Evolutionary conservation across 1,140 invertebrate genomes (phyloP), one percentile per base, ranked within the genome.

Genomic region (Thrips palmi): DNA sequence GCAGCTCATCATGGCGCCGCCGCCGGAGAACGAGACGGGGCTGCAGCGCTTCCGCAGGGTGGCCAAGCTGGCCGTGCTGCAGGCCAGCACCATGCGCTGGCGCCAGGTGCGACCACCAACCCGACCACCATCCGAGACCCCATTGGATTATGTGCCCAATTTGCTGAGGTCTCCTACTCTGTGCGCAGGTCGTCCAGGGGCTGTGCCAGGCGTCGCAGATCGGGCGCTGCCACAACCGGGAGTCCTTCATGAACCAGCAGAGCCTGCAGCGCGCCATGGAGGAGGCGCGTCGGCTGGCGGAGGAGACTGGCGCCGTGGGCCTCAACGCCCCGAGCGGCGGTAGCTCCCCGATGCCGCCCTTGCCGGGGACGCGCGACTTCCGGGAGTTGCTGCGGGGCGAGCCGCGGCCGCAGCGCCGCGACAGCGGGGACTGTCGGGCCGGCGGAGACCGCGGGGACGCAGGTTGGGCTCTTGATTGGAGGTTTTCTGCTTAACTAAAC

Each of bases 181-280:
- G n/a, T n/a, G n/a, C n/a, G n/a, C n/a, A n/a, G n/a, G 74, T 78
- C 19, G 57, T 74, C n/a, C 60, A 57, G 36, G 63, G 63, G 19
- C 63, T 64, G 43, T 66, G 63, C 39, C 54, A 64, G 40, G 62
- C 65, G 66, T 76, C 74, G 1, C 79, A 84, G 49, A 84, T 83
- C 30, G 78, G 78, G 4, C 64, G 66, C 12, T 78, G 74, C 48
- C 69, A 68, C 39, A 74, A 64, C 36, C 59, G 64, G 1, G 65
- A 73, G 35, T 71, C 75, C 0, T 67, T 74, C 41, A 72, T 70
- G 46, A 77, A 71, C 43, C 74, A 80, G 38, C 70, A 78, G 42
- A 75, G 74, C 44, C 52, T 84, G 14, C 74, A 75, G 48, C 63
- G 60, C 36, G 79, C 79, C 4, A 84, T 84, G 59, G 69, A 74